These are phyloP conservation scores for Ciconia nigra DNA, from an alignment of 2,797 vertebrate species.

Conservation along the genomic window DNA sequence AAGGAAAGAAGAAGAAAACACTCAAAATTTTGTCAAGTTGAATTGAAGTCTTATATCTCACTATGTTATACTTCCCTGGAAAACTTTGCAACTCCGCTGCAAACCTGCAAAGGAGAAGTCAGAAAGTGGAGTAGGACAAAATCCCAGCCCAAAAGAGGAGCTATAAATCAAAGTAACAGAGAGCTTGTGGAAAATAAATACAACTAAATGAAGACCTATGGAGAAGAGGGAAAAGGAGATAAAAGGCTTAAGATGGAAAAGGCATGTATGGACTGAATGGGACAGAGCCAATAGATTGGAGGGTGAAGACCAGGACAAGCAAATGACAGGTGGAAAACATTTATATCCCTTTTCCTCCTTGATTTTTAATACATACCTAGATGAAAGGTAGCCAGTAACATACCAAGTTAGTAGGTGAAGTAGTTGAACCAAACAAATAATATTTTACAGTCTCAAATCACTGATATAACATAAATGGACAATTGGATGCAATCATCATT, in stretches of 20 bases:
- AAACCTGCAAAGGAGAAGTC: not conserved
- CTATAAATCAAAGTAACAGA: not conserved
- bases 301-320: not conserved
- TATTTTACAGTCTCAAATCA: not conserved
- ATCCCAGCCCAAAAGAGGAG: not conserved
- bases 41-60: not conserved
- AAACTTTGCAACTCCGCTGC: not conserved
- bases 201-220: not conserved
- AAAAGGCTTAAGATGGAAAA: not conserved
- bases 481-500: not conserved
- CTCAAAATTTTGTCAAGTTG: not conserved
- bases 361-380: not conserved
- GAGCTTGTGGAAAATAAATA: not conserved
- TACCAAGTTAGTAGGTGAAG: not conserved
- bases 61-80: not conserved
- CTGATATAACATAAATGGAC: not conserved
- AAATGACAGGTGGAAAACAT: not conserved
- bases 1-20: not conserved
- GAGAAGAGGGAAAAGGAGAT: not conserved
- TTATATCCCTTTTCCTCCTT: not conserved
- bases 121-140: not conserved
- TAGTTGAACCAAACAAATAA: not conserved
- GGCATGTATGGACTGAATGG: not conserved
- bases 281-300: not conserved
- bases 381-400: not conserved